Base-by-base conservation (phyloP, 2,113 vertebrate genomes). In the Cryptotis parvus region DNA sequence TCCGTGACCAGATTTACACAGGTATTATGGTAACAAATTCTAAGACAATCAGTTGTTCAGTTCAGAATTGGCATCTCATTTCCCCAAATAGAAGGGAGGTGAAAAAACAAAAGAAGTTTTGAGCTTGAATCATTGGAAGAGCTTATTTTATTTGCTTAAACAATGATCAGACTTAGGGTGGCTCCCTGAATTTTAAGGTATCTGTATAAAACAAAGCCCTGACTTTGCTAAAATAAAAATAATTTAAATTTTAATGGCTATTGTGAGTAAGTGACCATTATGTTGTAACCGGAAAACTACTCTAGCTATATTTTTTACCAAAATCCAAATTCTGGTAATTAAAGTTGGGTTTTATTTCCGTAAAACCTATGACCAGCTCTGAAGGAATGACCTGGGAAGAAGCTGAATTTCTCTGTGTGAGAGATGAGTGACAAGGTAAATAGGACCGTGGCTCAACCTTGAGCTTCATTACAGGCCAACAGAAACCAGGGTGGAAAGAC, bases 301-400 rank as follows among this genome's bases (percentile, higher is more conserved):
- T 83, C 90, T 80, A 93, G 88, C 77, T 81, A 76, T 81, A 90
- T 65, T 74, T 92, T 83, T 90, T 94, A 49, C 45, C 45, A 49
- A 49, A 10, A 49, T 49, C 45, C 9, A 49, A 49, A 49, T 49
- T 49, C 45, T 49, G 45, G 45, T 49, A 49, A 49, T 49, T 93
- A 94, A 93, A 96, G 95, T 96, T 96, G 95, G 93, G 89, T 94
- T 96, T 95, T 94, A 96, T 86, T 90, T 85, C 93, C 2, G 0
- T 55, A 85, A 93, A 95, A 82, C 94, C 93, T 88, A 84, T 87
- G 93, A 93, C 93, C 80, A 77, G 22, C 91, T 91, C 75, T 93
- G 84, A 94, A 91, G 93, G 94, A 91, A 84, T n/a, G 91, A 83
- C 41, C 63, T 65, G 77, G 58, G 52, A 90, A 86, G 87, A 94